Evolutionary conservation across 2,797 vertebrate genomes (phyloP), one percentile per base, ranked within the genome.

Genomic region (Coracias cyanogaster): DNA sequence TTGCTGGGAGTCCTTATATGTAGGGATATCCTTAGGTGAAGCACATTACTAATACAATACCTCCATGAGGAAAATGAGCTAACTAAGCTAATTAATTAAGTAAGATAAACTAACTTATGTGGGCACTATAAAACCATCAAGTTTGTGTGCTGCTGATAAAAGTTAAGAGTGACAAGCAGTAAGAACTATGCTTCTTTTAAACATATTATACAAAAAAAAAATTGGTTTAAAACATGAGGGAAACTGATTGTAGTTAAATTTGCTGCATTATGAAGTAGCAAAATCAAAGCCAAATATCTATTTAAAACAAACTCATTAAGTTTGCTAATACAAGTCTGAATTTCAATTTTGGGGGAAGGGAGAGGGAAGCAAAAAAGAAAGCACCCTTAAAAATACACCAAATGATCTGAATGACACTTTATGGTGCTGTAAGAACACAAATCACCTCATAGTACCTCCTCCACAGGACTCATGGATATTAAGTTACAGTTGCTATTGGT

Each of bases 401-500:
- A 43, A 41, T 21, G 8, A 65, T 76, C 35, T 71, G 12, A 31
- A 26, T 66, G 72, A 78, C 78, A 65, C 10, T 60, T 90, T 21
- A 31, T 10, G 69, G 49, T 89, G 25, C 61, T 90, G 89, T 45
- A 35, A 76, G 51, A 80, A 55, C 51, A 80, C 43, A 51, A 58
- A 74, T 65, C 29, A n/a, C 37, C 52, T 82, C 67, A 35, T 0
- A 82, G 64, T 65, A 80, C 51, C 82, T 88, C 85, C 82, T 60
- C 91, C 85, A 76, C 37, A 3, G 60, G 54, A 70, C 54, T 67
- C 54, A 7, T 54, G 57, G 43, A 46, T 81, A 86, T 88, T 74
- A 83, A 89, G 35, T 91, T 94, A 82, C 85, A 86, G 87, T 48
- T 90, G 62, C 39, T 90, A 15, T 37, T 76, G 87, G 76, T 72